These are phyloP conservation scores for Eptatretus atami DNA, from an alignment of 2,797 vertebrate species.

Conservation along the genomic window DNA sequence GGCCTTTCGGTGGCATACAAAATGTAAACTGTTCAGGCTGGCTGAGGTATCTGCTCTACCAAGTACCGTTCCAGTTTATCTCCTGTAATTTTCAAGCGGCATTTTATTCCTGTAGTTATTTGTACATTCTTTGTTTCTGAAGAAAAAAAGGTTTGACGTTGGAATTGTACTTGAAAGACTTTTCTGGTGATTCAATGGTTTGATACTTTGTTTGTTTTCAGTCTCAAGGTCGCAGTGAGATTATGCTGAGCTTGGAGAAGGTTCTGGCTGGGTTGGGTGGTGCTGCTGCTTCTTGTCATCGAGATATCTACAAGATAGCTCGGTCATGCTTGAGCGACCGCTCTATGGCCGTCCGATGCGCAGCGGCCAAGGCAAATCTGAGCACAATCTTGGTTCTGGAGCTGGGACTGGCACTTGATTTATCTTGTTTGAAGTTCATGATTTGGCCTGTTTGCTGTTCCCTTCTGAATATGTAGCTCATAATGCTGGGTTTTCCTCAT, in stretches of 20 bases:
- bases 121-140: background rate
- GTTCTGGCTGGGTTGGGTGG: constrained; percentile 61
- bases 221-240: constrained; percentile 89
- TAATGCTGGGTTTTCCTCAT: background rate
- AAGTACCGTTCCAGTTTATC: too few species aligned
- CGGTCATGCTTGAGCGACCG: constrained; percentile 72
- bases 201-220: constrained; percentile 13
- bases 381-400: background rate
- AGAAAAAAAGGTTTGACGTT: background rate
- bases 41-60: too few species aligned
- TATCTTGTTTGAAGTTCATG: background rate
- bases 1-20: too few species aligned
- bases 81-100: too few species aligned
- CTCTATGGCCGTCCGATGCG: constrained; percentile 83
- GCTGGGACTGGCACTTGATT: background rate
- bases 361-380: constrained; percentile 49
- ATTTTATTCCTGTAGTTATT: too few species aligned
- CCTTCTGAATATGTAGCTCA: background rate
- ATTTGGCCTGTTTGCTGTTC: background rate
- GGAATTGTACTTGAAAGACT: background rate
- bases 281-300: constrained; percentile 73
- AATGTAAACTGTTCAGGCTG: too few species aligned
- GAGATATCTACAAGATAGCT: constrained; percentile 88
- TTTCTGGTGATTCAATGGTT: constrained; percentile 5
- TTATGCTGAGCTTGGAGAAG: constrained; percentile 80